Evolutionary conservation across 2,113 vertebrate genomes (phyloP).

Genomic region (Corythoichthys intestinalis): DNA sequence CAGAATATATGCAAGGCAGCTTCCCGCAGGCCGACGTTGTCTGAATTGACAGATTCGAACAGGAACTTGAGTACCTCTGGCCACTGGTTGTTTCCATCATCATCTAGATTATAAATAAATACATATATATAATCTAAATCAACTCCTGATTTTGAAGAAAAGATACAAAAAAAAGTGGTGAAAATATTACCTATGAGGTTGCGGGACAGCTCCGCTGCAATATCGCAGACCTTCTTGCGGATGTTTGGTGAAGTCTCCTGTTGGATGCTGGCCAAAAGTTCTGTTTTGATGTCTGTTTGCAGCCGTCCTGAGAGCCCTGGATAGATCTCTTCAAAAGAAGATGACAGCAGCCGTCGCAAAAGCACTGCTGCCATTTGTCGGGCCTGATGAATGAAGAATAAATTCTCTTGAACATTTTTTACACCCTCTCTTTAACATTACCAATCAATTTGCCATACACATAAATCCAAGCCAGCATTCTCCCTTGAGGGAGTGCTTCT

Average conservation of each 20-base stretch:
- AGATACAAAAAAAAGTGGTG: background rate
- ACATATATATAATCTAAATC: background rate
- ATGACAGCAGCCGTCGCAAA: slow-evolving; percentile 89
- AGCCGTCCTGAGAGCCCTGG: slow-evolving; percentile 83
- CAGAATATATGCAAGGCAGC: slow-evolving; percentile 98
- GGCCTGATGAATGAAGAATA: slow-evolving; percentile 68
- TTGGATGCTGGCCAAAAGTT: slow-evolving; percentile 88
- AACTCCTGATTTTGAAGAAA: background rate
- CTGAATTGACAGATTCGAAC: slow-evolving; percentile 95
- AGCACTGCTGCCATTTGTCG: slow-evolving; percentile 97
- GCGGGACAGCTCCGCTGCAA: slow-evolving; percentile 90
- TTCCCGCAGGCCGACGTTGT: slow-evolving; percentile 85
- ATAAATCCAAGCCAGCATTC: slow-evolving; percentile 22
- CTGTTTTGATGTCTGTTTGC: slow-evolving; percentile 88
- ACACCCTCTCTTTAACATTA: background rate
- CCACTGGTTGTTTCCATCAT: slow-evolving; percentile 98
- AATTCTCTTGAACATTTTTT: background rate
- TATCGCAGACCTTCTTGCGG: slow-evolving; percentile 94
- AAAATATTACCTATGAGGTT: slow-evolving; percentile 87
- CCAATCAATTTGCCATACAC: background rate
- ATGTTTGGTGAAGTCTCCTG: slow-evolving; percentile 83
- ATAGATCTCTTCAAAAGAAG: slow-evolving; percentile 95
- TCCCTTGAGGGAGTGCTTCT: slow-evolving; percentile 34
- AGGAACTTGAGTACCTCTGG: slow-evolving; percentile 95
- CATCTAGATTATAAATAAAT: slow-evolving; percentile 72